phyloP scores from a whole-genome alignment of 2,113 vertebrate genomes.

The Noctilio leporinus region DNA sequence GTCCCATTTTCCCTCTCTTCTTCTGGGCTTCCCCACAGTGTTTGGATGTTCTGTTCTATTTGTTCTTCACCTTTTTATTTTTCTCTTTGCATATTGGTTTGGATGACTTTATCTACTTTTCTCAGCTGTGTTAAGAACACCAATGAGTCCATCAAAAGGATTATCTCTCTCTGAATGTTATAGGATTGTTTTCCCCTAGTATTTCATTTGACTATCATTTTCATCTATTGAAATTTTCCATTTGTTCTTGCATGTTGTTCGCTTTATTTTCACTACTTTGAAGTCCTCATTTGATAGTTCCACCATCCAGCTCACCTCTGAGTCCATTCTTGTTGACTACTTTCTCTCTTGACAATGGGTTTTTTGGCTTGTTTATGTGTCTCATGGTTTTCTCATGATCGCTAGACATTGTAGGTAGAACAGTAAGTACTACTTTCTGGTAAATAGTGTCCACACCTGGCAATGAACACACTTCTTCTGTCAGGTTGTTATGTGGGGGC shows the following conservation, averaged over 20 bases:
- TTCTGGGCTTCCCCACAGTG: background rate
- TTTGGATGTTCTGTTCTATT: background rate
- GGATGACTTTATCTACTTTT: background rate
- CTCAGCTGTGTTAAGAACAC: background rate
- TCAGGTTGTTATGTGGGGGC: background rate
- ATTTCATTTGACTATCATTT: background rate
- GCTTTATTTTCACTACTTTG: background rate
- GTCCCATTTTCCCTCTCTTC: background rate
- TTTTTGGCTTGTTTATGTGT: background rate
- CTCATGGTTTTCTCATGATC: background rate
- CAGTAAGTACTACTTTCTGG: background rate
- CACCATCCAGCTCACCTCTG: background rate
- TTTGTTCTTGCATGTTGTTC: background rate
- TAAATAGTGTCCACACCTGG: background rate
- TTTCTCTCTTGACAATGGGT: background rate
- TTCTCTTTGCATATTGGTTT: background rate
- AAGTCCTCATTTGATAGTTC: background rate
- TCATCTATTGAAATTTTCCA: background rate
- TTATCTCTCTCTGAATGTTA: background rate
- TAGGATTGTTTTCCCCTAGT: background rate
- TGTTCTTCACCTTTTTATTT: conserved; percentile 14
- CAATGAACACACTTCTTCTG: background rate
- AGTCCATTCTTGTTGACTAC: background rate
- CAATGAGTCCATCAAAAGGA: background rate
- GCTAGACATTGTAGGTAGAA: background rate